A percentile compares a stretch with the other conserved stretches of the same genome.
phyloP scores from a whole-genome alignment of 2,888 invertebrate genomes.

The Meiosimyza platycephala region DNA sequence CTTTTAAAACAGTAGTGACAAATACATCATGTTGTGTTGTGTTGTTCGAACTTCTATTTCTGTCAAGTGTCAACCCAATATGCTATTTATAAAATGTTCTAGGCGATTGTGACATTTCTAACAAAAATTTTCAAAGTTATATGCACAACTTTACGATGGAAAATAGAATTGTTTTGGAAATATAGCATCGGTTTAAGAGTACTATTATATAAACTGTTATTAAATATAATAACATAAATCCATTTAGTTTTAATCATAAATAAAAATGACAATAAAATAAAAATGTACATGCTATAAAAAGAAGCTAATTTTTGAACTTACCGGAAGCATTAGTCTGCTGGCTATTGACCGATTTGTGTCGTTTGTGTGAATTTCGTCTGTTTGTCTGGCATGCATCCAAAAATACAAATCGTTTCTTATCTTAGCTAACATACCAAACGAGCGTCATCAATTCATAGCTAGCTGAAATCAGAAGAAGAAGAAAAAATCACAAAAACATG shows the following conservation, averaged over 20 bases:
- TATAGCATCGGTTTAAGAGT: too few relatives aligned
- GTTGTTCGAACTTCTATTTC: conserved; percentile 37
- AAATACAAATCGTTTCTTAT: conserved; percentile 1
- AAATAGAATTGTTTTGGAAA: too few relatives aligned
- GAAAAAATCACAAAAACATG: background rate
- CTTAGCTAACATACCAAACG: background rate
- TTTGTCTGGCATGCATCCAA: conserved; percentile 25
- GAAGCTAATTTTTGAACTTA: background rate
- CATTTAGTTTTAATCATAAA: too few relatives aligned
- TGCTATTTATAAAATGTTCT: conserved; percentile 48
- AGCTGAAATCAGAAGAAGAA: background rate
- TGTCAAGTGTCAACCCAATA: conserved; percentile 55
- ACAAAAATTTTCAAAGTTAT: background rate
- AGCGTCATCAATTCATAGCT: too few relatives aligned
- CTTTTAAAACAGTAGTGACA: background rate
- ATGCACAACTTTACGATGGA: too few relatives aligned
- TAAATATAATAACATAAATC: too few relatives aligned
- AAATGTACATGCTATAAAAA: too few relatives aligned
- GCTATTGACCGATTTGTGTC: conserved; percentile 26
- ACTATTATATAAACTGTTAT: too few relatives aligned
- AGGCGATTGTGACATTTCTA: conserved; percentile 40
- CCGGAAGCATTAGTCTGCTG: conserved; percentile 19
- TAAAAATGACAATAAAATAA: too few relatives aligned
- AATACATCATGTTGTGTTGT: conserved; percentile 16
- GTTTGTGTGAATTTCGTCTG: background rate